Evolutionary conservation across 2,797 vertebrate species (phyloP).

Genomic region (Melanotaenia maccullochi): DNA sequence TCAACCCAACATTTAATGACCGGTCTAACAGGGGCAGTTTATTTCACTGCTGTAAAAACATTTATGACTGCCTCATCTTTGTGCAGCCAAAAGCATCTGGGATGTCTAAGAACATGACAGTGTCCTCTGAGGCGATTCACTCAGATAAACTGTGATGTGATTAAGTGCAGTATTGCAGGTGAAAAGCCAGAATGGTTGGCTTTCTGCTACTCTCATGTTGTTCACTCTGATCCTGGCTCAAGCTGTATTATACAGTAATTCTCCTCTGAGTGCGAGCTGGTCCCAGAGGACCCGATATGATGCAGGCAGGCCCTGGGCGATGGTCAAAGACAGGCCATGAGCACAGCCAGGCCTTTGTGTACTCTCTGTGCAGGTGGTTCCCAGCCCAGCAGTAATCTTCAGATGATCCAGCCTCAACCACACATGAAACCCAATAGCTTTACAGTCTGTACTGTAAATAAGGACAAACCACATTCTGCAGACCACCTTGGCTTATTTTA

Average conservation of each 20-base stretch:
- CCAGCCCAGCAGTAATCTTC: conserved; percentile 75
- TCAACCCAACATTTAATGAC: conserved; percentile 30
- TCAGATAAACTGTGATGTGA: conserved; percentile 23
- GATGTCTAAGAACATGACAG: conserved; percentile 16
- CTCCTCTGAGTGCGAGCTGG: conserved; percentile 50
- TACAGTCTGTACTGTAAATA: conserved; percentile 73
- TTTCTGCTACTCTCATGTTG: conserved; percentile 57
- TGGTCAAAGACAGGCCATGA: conserved; percentile 71
- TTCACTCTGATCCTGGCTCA: conserved; percentile 60
- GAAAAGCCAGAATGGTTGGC: conserved; percentile 48
- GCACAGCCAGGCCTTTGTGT: conserved; percentile 70
- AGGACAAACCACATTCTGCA: conserved; percentile 69
- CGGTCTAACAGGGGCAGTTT: conserved; percentile 30
- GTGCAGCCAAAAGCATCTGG: conserved; percentile 8
- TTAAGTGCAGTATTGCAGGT: conserved; percentile 44
- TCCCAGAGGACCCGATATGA: conserved; percentile 51
- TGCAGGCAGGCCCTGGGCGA: conserved; percentile 63
- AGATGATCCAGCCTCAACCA: conserved; percentile 73
- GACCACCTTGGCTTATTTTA: conserved; percentile 73
- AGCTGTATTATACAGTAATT: conserved; percentile 53
- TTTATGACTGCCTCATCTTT: conserved; percentile 26
- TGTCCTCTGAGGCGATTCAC: conserved; percentile 31
- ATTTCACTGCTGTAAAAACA: conserved; percentile 30
- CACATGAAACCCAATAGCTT: conserved; percentile 77
- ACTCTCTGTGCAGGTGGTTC: conserved; percentile 63